Percentiles rank a stretch among this genome's conserved stretches.
These are phyloP conservation scores for Pedicia rivosa DNA, from an alignment of 2,888 invertebrate species.

Conservation along the genomic window DNA sequence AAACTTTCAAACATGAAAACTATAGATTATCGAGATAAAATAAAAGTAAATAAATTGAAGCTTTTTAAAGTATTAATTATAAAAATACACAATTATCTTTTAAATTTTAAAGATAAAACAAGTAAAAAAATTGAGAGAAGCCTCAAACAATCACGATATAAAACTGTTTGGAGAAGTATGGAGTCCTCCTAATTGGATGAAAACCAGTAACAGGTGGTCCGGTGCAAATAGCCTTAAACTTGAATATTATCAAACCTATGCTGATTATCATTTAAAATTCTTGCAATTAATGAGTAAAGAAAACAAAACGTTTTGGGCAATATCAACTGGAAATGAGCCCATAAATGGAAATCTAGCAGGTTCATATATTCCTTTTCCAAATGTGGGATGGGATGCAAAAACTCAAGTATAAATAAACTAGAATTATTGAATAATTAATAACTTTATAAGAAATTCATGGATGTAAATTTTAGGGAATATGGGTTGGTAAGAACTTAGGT, in stretches of 20 bases:
- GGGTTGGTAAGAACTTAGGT: conserved; percentile 56
- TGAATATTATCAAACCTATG: conserved; percentile 60
- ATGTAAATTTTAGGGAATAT: conserved; percentile 36
- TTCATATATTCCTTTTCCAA: conserved; percentile 42
- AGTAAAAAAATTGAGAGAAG: conserved; percentile 20
- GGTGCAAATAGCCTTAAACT: conserved; percentile 38
- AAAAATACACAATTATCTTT: neutral
- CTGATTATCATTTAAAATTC: conserved; percentile 67
- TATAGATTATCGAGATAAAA: conserved; percentile 22
- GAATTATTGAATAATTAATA: no score
- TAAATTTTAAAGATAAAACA: conserved; percentile 16
- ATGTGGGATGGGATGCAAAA: conserved; percentile 56
- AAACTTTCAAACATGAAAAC: conserved; percentile 43
- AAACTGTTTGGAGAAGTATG: conserved; percentile 33
- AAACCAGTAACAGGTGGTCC: conserved; percentile 39
- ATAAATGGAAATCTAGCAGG: conserved; percentile 42
- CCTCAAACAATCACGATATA: conserved; percentile 19
- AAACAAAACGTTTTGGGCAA: conserved; percentile 60
- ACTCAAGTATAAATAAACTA: conserved; percentile 31
- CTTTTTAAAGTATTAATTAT: neutral
- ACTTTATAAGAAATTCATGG: neutral
- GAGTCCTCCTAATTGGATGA: conserved; percentile 58
- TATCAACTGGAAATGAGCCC: conserved; percentile 83
- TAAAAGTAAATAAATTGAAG: conserved; percentile 12
- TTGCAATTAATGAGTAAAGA: conserved; percentile 54